Base-by-base conservation (phyloP, 2,113 vertebrate species). In the Passerina amoena region DNA sequence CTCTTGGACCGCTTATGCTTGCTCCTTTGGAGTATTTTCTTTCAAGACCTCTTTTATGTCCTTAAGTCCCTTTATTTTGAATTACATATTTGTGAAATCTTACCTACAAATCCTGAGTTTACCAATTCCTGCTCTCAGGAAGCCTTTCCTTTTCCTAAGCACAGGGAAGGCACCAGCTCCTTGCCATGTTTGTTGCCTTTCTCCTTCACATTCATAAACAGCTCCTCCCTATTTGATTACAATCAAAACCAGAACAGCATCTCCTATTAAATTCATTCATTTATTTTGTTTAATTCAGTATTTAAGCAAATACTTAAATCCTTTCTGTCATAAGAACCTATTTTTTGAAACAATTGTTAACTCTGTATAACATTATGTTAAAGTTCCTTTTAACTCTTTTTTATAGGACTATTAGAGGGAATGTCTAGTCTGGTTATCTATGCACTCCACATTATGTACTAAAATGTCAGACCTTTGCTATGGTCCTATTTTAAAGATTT, bases 401-500 rank as follows among this genome's bases (percentile, higher is more conserved):
- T 60, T 50, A 3, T 6, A 63, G 47, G 48, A 53, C 25, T 16
- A 7, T 40, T 72, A 42, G 17, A 37, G 48, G 40, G 27, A 89
- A 69, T 27, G 18, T 38, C 72, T 68, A 66, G 17, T 45, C 56
- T 69, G 50, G 31, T 59, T 81, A 68, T 45, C 56, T 45, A 12
- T 18, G 20, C 24, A 59, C 30, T 79, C n/a, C 17, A 53, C 3
- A 1, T 24, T 25, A 44, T 9, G 10, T 45, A 54, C 15, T 54
- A 56, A 80, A 60, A 91, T 51, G 24, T 38, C 53, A 50, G 23
- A 54, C 25, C 1, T 63, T 85, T 88, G 88, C 79, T 86, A 81
- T 45, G 35, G 31, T 54, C 27, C 45, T 88, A 22, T 86, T 95
- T 86, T 84, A 86, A 95, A 91, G 35, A 47, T 64, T 86, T 92